Evolutionary conservation across 2,797 vertebrate genomes (phyloP).

Genomic region (Garrulus glandarius): DNA sequence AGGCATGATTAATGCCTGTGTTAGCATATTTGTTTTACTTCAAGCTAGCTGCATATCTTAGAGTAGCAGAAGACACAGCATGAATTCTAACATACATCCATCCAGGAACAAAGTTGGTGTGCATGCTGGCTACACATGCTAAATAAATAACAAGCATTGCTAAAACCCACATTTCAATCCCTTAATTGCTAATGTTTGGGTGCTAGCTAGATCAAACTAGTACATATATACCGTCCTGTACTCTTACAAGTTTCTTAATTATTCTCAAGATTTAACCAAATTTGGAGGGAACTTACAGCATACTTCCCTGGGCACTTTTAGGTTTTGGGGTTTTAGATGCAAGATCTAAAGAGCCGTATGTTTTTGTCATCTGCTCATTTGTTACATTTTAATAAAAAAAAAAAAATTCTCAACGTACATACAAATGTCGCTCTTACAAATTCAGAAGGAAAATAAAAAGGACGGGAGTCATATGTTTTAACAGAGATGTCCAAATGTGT

Average conservation of each 20-base stretch:
- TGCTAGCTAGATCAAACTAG: neutral
- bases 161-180: neutral
- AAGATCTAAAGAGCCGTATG: neutral
- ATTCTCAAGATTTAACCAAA: neutral
- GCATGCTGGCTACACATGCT: neutral
- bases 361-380: slow-evolving; percentile 6
- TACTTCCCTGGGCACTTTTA: neutral
- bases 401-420: neutral
- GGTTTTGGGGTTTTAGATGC: neutral
- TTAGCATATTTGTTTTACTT: slow-evolving; percentile 9
- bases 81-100: neutral
- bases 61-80: neutral
- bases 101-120: neutral
- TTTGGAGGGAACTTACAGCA: neutral
- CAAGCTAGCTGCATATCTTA: neutral
- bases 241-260: neutral
- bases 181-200: neutral
- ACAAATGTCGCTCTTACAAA: neutral
- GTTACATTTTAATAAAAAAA: slow-evolving; percentile 21
- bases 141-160: neutral
- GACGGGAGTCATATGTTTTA: neutral
- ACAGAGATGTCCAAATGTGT: neutral
- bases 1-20: slow-evolving; percentile 21
- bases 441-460: neutral
- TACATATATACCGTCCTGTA: neutral